phyloP scores from a whole-genome alignment of 2,888 invertebrate genomes.

The Colletes collaris region DNA sequence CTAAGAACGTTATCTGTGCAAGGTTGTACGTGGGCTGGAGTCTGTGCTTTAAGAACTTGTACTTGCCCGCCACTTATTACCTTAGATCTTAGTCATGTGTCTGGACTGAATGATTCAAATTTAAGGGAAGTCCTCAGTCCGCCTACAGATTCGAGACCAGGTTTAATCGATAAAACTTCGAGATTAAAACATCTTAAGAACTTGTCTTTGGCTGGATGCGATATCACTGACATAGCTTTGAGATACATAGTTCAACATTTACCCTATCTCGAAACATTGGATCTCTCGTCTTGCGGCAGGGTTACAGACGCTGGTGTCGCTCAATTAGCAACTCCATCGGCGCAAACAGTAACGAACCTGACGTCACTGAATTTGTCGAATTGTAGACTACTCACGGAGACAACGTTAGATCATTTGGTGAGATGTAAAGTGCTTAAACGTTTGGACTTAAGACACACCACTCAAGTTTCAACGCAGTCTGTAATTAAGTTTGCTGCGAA shows the following conservation, averaged over 20 bases:
- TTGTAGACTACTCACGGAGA: slow-evolving; percentile 92
- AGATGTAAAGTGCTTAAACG: slow-evolving; percentile 89
- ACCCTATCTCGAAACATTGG: slow-evolving; percentile 89
- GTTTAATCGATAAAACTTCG: slow-evolving; percentile 89
- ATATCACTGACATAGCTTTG: slow-evolving; percentile 94
- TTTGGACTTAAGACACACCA: slow-evolving; percentile 91
- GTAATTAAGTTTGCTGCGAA: slow-evolving; percentile 93
- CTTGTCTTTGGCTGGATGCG: slow-evolving; percentile 93
- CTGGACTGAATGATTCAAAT: slow-evolving; percentile 92
- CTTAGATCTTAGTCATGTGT: slow-evolving; percentile 94
- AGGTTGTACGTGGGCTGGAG: slow-evolving; percentile 89
- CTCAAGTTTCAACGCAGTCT: slow-evolving; percentile 91
- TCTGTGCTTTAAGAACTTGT: slow-evolving; percentile 91
- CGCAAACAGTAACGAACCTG: slow-evolving; percentile 86
- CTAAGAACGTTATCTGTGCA: slow-evolving; percentile 92
- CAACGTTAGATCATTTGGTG: slow-evolving; percentile 91
- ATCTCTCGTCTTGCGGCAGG: slow-evolving; percentile 93
- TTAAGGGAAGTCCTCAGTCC: slow-evolving; percentile 93
- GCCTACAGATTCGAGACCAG: slow-evolving; percentile 93
- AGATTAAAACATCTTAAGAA: slow-evolving; percentile 90
- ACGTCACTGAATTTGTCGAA: slow-evolving; percentile 91
- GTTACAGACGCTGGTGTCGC: slow-evolving; percentile 96
- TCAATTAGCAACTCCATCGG: slow-evolving; percentile 91
- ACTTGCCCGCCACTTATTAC: slow-evolving; percentile 91
- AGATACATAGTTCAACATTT: slow-evolving; percentile 90